phyloP scores from a whole-genome alignment of 2,888 invertebrate species.

The Apoderus coryli region DNA sequence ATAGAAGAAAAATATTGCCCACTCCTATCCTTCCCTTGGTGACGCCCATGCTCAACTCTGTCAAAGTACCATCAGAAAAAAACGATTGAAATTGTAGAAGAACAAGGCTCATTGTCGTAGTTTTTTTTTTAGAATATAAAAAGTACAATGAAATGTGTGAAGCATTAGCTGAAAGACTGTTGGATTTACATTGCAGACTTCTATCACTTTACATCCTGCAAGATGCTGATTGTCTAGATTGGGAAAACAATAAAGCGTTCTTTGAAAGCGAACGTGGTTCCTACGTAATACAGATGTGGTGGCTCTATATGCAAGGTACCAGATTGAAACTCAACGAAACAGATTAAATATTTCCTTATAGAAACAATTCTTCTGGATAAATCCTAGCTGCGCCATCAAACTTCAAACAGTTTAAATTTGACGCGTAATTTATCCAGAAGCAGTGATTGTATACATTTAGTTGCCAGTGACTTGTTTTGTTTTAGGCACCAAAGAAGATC shows the following conservation, averaged over 20 bases:
- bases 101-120: too few relatives aligned
- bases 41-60: too few relatives aligned
- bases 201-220: conserved; percentile 67
- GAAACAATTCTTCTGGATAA: conserved; percentile 7
- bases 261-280: conserved; percentile 64
- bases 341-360: too few relatives aligned
- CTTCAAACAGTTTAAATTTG: too few relatives aligned
- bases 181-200: conserved; percentile 67
- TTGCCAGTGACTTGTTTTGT: too few relatives aligned
- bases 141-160: conserved; percentile 72
- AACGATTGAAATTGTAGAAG: too few relatives aligned
- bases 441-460: too few relatives aligned
- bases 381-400: conserved; percentile 2
- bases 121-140: conserved; percentile 43
- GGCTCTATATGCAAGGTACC: conserved; percentile 69
- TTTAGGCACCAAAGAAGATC: conserved; percentile 65
- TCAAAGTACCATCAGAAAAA: too few relatives aligned
- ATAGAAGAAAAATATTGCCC: too few relatives aligned
- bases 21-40: too few relatives aligned
- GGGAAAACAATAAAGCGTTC: conserved; percentile 50
- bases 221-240: conserved; percentile 65
- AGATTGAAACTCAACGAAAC: too few relatives aligned
- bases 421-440: too few relatives aligned
- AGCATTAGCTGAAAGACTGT: conserved; percentile 65
- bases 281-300: conserved; percentile 77